These are phyloP conservation scores for Sitta carolinensis DNA, from an alignment of 2,797 vertebrate genomes.

Conservation along the genomic window DNA sequence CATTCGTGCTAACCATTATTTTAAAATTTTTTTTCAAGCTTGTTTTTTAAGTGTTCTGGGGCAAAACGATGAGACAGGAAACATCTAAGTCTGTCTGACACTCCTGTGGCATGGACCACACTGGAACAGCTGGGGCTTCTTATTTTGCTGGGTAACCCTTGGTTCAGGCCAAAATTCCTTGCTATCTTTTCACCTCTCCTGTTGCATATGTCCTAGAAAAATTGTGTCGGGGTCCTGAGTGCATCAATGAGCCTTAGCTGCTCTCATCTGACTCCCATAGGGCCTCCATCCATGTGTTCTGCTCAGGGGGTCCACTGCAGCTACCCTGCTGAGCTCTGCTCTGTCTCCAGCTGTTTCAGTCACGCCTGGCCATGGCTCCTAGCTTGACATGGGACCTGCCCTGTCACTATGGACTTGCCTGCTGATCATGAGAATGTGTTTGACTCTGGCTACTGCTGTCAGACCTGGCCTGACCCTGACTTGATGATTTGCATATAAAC, in stretches of 20 bases:
- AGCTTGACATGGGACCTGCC: background rate
- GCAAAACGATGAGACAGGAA: background rate
- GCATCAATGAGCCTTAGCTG: background rate
- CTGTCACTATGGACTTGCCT: background rate
- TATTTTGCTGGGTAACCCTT: background rate
- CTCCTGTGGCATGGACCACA: background rate
- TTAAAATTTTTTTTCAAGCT: background rate
- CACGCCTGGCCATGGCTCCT: background rate
- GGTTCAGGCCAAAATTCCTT: background rate
- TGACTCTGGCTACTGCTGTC: background rate
- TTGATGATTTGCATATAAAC: background rate
- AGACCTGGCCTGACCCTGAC: background rate
- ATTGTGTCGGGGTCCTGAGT: background rate
- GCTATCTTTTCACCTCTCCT: background rate
- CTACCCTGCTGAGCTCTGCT: background rate
- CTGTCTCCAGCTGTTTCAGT: background rate
- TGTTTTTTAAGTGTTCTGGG: slow-evolving; percentile 9
- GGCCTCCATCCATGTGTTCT: background rate
- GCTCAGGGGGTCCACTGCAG: background rate
- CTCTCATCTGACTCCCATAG: background rate
- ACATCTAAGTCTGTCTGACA: background rate
- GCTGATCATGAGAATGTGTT: background rate
- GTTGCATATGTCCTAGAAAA: background rate
- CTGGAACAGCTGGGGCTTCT: background rate
- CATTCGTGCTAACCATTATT: background rate